These are phyloP conservation scores for Potorous gilbertii DNA, from an alignment of 2,797 vertebrate species.

Conservation along the genomic window DNA sequence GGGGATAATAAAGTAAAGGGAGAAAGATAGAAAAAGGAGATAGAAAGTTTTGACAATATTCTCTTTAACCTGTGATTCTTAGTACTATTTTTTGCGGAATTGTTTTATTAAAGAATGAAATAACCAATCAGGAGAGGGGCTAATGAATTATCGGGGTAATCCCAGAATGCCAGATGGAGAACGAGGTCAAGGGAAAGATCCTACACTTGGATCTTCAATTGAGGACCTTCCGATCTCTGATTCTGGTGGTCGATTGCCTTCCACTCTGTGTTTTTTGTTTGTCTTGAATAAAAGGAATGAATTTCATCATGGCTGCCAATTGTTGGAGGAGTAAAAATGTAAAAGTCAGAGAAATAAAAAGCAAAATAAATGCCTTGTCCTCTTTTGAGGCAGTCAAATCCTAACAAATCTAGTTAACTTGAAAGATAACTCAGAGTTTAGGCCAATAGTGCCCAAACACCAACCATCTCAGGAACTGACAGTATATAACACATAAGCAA, in stretches of 20 bases:
- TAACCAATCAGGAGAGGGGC: constrained; percentile 63
- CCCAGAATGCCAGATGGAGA: constrained; percentile 35
- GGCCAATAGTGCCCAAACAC: background rate
- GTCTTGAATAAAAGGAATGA: constrained; percentile 42
- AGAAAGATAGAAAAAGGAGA: constrained; percentile 67
- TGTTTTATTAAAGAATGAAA: constrained; percentile 78
- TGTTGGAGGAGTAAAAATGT: constrained; percentile 18
- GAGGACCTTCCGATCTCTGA: constrained; percentile 57
- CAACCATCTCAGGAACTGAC: background rate
- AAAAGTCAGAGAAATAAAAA: constrained; percentile 28
- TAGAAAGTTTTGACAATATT: constrained; percentile 85
- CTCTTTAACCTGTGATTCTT: constrained; percentile 83
- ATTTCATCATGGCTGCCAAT: constrained; percentile 46
- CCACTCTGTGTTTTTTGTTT: background rate
- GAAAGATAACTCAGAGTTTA: background rate
- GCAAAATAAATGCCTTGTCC: background rate
- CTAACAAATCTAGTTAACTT: background rate
- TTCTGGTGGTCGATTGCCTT: background rate
- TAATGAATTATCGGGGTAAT: constrained; percentile 33
- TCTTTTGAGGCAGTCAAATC: background rate
- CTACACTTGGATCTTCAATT: constrained; percentile 24
- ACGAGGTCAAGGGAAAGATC: constrained; percentile 38
- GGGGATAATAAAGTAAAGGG: constrained; percentile 85
- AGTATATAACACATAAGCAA: background rate
- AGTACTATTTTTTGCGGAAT: constrained; percentile 74